Evolutionary conservation across 2,888 invertebrate genomes (phyloP).

Genomic region (Temnothorax unifasciatus): DNA sequence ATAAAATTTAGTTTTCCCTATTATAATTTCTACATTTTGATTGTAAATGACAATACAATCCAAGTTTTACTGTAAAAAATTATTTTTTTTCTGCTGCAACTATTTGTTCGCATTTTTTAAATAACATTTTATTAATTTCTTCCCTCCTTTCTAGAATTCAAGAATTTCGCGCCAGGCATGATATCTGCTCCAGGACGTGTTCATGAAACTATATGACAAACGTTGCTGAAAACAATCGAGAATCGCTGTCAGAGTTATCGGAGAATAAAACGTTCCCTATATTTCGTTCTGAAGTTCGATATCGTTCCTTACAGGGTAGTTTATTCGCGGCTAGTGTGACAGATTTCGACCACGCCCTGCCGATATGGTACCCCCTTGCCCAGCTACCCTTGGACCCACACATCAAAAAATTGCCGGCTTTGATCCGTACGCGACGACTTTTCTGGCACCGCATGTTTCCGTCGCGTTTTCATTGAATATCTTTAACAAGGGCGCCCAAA

Average conservation of each 20-base stretch:
- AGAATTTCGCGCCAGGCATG: not conserved
- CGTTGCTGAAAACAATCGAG: not conserved
- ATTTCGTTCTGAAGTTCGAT: slow-evolving; percentile 44
- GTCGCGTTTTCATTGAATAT: not conserved
- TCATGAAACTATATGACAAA: not conserved
- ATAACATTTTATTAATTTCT: not conserved
- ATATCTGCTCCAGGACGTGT: too few species aligned
- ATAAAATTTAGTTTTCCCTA: not conserved
- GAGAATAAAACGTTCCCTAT: not conserved
- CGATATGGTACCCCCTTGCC: slow-evolving; percentile 82
- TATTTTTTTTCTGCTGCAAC: not conserved
- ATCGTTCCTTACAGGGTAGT: slow-evolving; percentile 70
- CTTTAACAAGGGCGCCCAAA: slow-evolving; percentile 19
- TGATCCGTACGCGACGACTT: slow-evolving; percentile 68
- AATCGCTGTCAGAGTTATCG: slow-evolving; percentile 19
- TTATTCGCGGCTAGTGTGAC: slow-evolving; percentile 85
- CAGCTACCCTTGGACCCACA: slow-evolving; percentile 70
- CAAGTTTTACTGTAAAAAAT: slow-evolving; percentile 5
- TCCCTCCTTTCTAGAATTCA: not conserved
- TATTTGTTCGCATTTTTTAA: not conserved
- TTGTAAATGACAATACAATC: not conserved
- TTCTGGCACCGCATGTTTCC: slow-evolving; percentile 40
- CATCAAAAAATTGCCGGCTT: slow-evolving; percentile 74
- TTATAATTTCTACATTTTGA: not conserved
- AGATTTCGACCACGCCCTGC: slow-evolving; percentile 86